Evolutionary conservation across 2,797 vertebrate species (phyloP).

Genomic region (Xyrichtys novacula): DNA sequence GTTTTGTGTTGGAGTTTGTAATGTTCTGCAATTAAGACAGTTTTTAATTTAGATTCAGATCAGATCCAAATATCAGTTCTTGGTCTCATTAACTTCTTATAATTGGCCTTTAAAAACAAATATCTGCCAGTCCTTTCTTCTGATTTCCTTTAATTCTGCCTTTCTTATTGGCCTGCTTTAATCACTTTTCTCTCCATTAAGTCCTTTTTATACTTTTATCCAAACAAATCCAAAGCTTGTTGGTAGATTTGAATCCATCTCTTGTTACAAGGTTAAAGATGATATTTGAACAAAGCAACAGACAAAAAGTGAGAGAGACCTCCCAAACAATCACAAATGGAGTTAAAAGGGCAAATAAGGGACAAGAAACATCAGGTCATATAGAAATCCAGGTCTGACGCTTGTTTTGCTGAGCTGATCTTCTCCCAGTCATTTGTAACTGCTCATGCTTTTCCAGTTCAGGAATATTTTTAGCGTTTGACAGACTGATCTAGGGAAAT

Average conservation of each 20-base stretch:
- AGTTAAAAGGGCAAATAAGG: not conserved
- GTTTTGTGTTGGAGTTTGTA: no score
- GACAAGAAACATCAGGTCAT: no score
- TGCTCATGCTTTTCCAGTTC: constrained; percentile 22
- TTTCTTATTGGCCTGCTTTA: not conserved
- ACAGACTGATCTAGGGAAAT: constrained; percentile 31
- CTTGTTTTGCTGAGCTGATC: constrained; percentile 5
- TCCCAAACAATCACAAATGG: not conserved
- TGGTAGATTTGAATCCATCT: no score
- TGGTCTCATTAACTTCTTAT: no score
- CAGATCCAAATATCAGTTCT: no score
- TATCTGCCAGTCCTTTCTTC: no score
- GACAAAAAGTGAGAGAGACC: not conserved
- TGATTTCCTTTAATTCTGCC: no score
- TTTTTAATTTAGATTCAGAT: no score
- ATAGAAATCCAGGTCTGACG: not conserved
- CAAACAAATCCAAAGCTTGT: no score
- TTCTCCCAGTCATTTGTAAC: constrained; percentile 10
- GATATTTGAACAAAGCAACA: not conserved
- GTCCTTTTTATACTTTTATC: no score
- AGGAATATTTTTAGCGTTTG: constrained; percentile 41
- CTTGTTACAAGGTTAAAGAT: not conserved
- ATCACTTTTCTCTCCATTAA: not conserved
- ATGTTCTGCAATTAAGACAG: no score
- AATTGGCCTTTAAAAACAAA: no score